Percentiles rank a stretch among this genome's conserved stretches.
Evolutionary conservation across 2,888 invertebrate species (phyloP).

Genomic region (Rhimphoctona megacephalus): DNA sequence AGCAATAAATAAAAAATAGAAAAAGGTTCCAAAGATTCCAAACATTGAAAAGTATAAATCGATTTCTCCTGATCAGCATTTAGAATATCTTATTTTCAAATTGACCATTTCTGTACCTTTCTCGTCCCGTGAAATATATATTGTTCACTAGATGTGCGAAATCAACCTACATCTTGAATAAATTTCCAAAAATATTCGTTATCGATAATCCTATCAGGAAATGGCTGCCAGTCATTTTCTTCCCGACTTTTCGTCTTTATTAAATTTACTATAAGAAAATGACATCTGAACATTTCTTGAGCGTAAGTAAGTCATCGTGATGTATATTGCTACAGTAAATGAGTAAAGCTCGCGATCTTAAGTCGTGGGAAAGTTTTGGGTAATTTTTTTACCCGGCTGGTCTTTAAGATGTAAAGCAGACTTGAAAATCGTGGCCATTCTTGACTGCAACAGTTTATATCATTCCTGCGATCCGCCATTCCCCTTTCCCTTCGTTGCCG

Average conservation of each 20-base stretch:
- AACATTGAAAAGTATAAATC: too few relatives aligned
- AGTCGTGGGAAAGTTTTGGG: slow-evolving; percentile 31
- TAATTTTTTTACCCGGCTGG: slow-evolving; percentile 20
- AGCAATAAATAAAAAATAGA: too few relatives aligned
- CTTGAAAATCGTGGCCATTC: slow-evolving; percentile 64
- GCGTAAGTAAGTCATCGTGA: background rate
- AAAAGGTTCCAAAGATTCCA: too few relatives aligned
- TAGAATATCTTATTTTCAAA: too few relatives aligned
- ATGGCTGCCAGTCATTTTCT: too few relatives aligned
- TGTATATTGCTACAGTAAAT: background rate
- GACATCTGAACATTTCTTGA: slow-evolving; percentile 8
- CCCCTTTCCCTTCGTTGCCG: slow-evolving; percentile 47
- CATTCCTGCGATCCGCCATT: slow-evolving; percentile 57
- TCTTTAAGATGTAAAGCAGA: slow-evolving; percentile 64
- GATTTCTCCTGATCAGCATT: too few relatives aligned
- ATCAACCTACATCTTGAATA: too few relatives aligned
- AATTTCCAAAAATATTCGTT: too few relatives aligned
- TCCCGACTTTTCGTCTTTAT: background rate
- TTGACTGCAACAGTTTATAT: slow-evolving; percentile 64
- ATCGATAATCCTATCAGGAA: too few relatives aligned
- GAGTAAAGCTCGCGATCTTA: background rate
- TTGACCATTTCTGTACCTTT: too few relatives aligned
- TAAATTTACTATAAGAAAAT: background rate
- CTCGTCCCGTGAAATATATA: too few relatives aligned
- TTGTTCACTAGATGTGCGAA: too few relatives aligned